Percentiles rank a stretch among this genome's conserved stretches.
Conservation (phyloP, 2,113 vertebrate genomes). For the Triplophysa rosa region DNA sequence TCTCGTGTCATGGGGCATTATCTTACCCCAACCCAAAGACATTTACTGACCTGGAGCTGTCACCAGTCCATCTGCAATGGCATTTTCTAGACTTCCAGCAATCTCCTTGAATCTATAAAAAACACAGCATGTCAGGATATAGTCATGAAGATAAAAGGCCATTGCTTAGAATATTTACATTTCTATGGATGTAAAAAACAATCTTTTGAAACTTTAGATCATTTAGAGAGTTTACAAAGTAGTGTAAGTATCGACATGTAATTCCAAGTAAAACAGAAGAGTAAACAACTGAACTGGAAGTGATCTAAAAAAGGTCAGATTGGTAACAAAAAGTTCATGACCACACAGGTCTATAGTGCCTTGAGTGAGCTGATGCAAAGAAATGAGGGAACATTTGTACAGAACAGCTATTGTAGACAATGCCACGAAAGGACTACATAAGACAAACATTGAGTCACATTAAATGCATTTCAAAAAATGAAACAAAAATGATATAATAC, state of each 20-base stretch:
- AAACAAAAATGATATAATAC: neutral
- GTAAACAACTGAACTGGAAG: neutral
- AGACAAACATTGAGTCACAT: too few relatives aligned
- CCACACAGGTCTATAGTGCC: neutral
- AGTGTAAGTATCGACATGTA: neutral
- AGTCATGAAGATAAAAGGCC: neutral
- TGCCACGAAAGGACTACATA: neutral
- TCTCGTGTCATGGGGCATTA: too few relatives aligned
- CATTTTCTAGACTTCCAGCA: conserved; percentile 86
- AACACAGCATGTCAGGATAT: conserved; percentile 40
- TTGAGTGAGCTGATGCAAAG: neutral
- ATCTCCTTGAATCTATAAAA: conserved; percentile 88
- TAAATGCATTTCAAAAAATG: neutral
- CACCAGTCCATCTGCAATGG: conserved; percentile 79
- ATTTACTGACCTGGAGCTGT: conserved; percentile 83
- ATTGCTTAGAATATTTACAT: neutral
- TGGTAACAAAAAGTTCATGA: neutral
- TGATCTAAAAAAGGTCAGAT: conserved; percentile 1
- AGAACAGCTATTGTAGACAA: neutral
- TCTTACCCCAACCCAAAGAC: neutral
- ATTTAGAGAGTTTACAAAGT: neutral
- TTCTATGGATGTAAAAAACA: neutral
- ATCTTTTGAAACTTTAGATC: neutral
- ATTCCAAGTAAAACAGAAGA: neutral
- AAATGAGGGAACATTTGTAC: neutral